Conservation (phyloP, 1,140 invertebrate genomes). For the Paraescarpia echinospica region DNA sequence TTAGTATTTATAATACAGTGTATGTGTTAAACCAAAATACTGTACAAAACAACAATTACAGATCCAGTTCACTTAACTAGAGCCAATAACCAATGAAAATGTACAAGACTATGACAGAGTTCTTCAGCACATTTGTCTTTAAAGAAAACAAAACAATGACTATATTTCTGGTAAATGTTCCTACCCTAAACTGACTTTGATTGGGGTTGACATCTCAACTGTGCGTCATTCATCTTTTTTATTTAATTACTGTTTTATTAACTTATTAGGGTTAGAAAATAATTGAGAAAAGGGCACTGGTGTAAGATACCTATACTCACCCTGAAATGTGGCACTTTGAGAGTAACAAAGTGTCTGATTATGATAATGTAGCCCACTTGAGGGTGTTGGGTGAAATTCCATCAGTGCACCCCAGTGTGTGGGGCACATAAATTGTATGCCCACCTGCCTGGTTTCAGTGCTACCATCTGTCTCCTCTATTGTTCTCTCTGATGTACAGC, state of each 20-base stretch:
- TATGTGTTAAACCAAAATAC: too few relatives aligned
- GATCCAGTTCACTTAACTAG: too few relatives aligned
- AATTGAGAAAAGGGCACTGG: background rate
- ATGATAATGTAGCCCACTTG: background rate
- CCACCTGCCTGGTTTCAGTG: background rate
- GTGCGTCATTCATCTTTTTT: background rate
- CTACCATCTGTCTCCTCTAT: background rate
- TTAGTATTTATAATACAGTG: too few relatives aligned
- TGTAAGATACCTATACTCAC: background rate
- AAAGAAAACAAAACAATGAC: too few relatives aligned
- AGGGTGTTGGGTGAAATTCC: background rate
- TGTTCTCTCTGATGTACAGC: background rate
- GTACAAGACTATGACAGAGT: too few relatives aligned
- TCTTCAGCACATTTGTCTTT: too few relatives aligned
- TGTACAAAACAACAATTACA: too few relatives aligned
- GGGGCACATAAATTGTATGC: background rate
- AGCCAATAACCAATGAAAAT: too few relatives aligned
- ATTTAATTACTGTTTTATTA: too few relatives aligned
- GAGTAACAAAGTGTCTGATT: background rate
- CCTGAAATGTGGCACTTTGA: background rate
- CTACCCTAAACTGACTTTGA: background rate
- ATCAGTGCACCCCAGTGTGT: background rate
- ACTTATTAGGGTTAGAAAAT: background rate
- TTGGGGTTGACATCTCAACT: background rate
- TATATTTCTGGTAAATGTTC: too few relatives aligned